These are phyloP conservation scores for Cyrtodaria siliqua DNA, from an alignment of 2,888 invertebrate species.

Conservation along the genomic window DNA sequence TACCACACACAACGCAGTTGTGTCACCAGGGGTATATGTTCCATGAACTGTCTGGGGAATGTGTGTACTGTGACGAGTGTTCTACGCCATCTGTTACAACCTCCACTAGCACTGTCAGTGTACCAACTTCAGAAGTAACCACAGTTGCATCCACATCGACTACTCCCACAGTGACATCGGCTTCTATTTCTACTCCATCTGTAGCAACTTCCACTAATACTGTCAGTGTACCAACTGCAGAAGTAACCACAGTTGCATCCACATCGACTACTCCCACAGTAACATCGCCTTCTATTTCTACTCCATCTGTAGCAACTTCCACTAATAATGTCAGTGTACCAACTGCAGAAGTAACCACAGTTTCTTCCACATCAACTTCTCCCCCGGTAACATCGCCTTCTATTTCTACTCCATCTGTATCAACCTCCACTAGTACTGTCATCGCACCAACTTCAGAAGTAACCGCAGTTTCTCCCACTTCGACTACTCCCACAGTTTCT, in stretches of 20 bases:
- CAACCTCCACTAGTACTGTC: background rate
- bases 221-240: conserved; percentile 5
- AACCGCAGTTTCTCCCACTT: background rate
- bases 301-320: too few relatives aligned
- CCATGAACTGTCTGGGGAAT: conserved; percentile 35
- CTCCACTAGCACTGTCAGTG: conserved; percentile 2
- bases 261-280: conserved; percentile 9
- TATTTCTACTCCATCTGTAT: conserved; percentile 1
- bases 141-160: background rate
- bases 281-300: too few relatives aligned
- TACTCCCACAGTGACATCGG: background rate
- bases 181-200: conserved; percentile 7
- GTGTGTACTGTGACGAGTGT: conserved; percentile 48
- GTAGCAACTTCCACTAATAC: background rate
- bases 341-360: background rate
- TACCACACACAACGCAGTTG: conserved; percentile 13
- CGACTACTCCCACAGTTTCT: conserved; percentile 8
- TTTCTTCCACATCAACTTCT: background rate
- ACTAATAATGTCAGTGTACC: background rate
- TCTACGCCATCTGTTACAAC: conserved; percentile 7
- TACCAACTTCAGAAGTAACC: conserved; percentile 4
- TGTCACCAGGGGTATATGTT: conserved; percentile 47
- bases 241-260: conserved; percentile 4
- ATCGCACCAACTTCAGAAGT: conserved; percentile 10
- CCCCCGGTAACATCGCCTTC: conserved; percentile 1